These are phyloP conservation scores for Venustaconcha ellipsiformis DNA, from an alignment of 1,140 invertebrate genomes.

Conservation along the genomic window DNA sequence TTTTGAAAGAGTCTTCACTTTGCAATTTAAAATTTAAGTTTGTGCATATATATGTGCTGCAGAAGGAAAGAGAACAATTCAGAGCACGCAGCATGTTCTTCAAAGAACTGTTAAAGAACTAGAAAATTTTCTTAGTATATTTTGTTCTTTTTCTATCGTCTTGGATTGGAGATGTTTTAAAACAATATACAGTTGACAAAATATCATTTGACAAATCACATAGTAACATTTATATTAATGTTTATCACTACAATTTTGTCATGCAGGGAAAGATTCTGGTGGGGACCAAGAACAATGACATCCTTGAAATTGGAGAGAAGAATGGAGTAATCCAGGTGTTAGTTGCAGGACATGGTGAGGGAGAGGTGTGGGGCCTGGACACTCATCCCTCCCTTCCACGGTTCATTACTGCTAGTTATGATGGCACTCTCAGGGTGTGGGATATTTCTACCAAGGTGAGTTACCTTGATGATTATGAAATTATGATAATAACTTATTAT, in stretches of 20 bases:
- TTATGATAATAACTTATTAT: too few relatives aligned
- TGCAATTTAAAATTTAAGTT: too few relatives aligned
- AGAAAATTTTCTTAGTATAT: too few relatives aligned
- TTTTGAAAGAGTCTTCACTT: too few relatives aligned
- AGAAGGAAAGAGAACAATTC: too few relatives aligned
- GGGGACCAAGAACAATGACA: conserved; percentile 65
- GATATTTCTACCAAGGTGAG: conserved; percentile 64
- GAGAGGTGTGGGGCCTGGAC: conserved; percentile 68
- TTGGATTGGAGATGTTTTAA: too few relatives aligned
- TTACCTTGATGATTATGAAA: neutral
- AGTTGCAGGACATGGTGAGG: conserved; percentile 65
- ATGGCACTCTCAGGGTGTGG: conserved; percentile 67
- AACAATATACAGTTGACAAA: too few relatives aligned
- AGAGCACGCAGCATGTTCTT: too few relatives aligned
- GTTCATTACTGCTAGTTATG: conserved; percentile 67
- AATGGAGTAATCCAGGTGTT: conserved; percentile 54
- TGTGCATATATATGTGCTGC: too few relatives aligned
- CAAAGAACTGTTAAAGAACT: too few relatives aligned
- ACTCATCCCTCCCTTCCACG: conserved; percentile 59
- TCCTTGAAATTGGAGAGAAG: conserved; percentile 67
- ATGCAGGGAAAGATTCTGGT: conserved; percentile 67
- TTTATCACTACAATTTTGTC: neutral
- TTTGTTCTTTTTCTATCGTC: too few relatives aligned
- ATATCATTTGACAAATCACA: too few relatives aligned
- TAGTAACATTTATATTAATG: neutral